These are phyloP conservation scores for Eulemur macaco DNA, from an alignment of 2,113 vertebrate genomes.

Conservation along the genomic window DNA sequence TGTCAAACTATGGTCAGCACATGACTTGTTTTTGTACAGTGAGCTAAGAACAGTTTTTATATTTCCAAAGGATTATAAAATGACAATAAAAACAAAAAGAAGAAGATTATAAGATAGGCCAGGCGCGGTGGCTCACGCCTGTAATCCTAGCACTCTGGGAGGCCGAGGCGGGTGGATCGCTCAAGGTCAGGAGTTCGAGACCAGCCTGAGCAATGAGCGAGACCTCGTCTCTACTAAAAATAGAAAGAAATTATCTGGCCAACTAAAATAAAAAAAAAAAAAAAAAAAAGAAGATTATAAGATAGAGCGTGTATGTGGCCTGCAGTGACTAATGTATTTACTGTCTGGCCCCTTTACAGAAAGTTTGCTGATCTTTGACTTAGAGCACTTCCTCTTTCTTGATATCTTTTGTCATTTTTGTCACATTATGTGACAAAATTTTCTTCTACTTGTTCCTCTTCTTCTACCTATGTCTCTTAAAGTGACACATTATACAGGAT, in stretches of 20 bases:
- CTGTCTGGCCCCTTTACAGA: background rate
- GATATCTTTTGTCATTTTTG: background rate
- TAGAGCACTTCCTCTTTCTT: background rate
- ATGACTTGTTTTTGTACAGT: background rate
- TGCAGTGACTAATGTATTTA: background rate
- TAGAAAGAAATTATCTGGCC: no score
- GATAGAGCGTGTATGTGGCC: background rate
- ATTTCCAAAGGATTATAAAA: constrained; percentile 16
- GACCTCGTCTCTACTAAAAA: no score
- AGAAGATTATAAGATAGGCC: background rate
- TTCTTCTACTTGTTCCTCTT: background rate
- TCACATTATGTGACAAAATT: background rate
- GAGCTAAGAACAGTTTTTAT: background rate
- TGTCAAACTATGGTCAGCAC: background rate
- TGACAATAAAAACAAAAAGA: background rate
- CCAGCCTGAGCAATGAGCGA: no score
- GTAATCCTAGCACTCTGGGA: no score
- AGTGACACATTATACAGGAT: background rate
- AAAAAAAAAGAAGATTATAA: background rate
- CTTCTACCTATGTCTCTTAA: background rate
- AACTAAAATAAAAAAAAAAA: background rate
- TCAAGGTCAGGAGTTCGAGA: no score
- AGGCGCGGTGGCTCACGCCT: no score
- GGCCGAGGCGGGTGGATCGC: no score
- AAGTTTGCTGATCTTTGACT: background rate